A percentile compares a stretch with the other conserved stretches of the same genome.
Conservation (phyloP, 2,888 invertebrate genomes). For the Scaptomyza cyrtandrae region DNA sequence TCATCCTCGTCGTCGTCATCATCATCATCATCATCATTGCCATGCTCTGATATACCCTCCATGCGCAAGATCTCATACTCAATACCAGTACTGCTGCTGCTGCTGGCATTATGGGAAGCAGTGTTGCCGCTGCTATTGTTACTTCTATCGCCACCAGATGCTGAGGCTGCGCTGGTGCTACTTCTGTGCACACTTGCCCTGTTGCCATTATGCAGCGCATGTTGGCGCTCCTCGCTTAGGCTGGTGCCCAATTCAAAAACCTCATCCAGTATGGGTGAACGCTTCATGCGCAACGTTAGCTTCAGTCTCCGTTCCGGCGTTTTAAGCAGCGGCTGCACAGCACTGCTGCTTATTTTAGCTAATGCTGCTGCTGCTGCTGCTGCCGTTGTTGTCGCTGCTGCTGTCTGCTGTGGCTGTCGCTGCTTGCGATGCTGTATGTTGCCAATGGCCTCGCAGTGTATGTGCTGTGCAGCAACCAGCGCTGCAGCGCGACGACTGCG, state of each 20-base stretch:
- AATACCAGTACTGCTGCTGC: constrained; percentile 43
- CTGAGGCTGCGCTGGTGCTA: constrained; percentile 2
- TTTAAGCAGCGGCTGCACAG: constrained; percentile 81
- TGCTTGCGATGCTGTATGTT: constrained; percentile 63
- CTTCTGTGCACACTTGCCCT: neutral
- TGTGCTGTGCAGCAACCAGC: constrained; percentile 67
- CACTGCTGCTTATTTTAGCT: constrained; percentile 22
- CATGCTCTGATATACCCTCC: constrained; percentile 88
- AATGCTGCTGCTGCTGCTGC: constrained; percentile 10
- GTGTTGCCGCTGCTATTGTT: constrained; percentile 39
- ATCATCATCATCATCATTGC: constrained; percentile 76
- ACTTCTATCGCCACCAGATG: constrained; percentile 4
- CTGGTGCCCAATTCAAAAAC: constrained; percentile 92
- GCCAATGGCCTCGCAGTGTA: constrained; percentile 66
- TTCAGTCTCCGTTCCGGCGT: constrained; percentile 87
- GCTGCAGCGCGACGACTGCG: constrained; percentile 73
- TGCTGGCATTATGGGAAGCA: constrained; percentile 14
- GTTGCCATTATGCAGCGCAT: constrained; percentile 52
- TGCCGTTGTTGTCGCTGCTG: constrained; percentile 12
- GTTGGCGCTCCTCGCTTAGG: constrained; percentile 86
- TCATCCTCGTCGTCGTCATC: constrained; percentile 44
- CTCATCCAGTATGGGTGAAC: constrained; percentile 93
- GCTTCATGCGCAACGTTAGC: constrained; percentile 93
- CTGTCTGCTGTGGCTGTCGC: constrained; percentile 29
- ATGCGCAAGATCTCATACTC: constrained; percentile 94